Conservation (phyloP, 2,888 invertebrate species). For the Drosophila nr. fundita region DNA sequence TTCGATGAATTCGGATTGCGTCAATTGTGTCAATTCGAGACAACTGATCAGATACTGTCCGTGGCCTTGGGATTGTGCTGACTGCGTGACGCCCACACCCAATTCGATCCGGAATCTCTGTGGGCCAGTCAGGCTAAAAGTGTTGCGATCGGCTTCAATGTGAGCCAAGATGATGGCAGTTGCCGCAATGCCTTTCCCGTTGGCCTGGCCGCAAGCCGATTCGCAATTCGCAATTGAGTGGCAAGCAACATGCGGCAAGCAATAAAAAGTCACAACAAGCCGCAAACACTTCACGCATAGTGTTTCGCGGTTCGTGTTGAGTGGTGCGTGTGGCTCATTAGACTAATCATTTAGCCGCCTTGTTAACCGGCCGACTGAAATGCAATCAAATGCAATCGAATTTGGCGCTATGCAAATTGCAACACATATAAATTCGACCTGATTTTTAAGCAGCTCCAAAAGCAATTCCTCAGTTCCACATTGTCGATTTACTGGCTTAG, state of each 20-base stretch:
- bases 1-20: slow-evolving; percentile 6
- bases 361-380: not conserved
- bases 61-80: not conserved
- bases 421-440: slow-evolving; percentile 31
- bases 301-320: not conserved
- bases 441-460: slow-evolving; percentile 3
- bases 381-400: slow-evolving; percentile 2
- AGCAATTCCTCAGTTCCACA: not conserved
- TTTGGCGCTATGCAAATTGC: slow-evolving; percentile 32
- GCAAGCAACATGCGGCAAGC: not conserved
- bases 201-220: slow-evolving; percentile 9
- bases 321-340: slow-evolving; percentile 27
- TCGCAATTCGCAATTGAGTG: slow-evolving; percentile 24
- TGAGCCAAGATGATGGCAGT: slow-evolving; percentile 13
- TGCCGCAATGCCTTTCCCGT: slow-evolving; percentile 31
- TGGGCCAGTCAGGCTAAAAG: slow-evolving; percentile 13
- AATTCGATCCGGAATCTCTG: slow-evolving; percentile 6
- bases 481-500: too few relatives aligned
- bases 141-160: slow-evolving; percentile 19
- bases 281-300: slow-evolving; percentile 13
- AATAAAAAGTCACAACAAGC: slow-evolving; percentile 11
- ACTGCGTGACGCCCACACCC: not conserved
- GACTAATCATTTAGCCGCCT: not conserved
- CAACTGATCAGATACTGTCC: slow-evolving; percentile 1
- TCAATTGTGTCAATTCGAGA: slow-evolving; percentile 10